Evolutionary conservation across 2,797 vertebrate species (phyloP).

Genomic region (Anguilla marmorata): DNA sequence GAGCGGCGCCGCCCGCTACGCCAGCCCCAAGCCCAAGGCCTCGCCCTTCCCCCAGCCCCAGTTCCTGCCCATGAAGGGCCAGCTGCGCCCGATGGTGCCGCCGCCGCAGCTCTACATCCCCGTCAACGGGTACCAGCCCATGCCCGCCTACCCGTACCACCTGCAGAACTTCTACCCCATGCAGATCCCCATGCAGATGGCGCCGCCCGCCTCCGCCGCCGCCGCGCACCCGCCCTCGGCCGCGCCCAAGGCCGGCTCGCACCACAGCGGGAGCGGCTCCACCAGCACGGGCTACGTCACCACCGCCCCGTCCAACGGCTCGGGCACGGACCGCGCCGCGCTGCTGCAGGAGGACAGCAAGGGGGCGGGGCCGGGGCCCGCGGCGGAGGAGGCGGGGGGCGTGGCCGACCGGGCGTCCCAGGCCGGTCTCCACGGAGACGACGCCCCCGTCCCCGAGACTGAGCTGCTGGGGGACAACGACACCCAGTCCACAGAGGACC

Average conservation of each 20-base stretch:
- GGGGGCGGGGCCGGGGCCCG: constrained; percentile 62
- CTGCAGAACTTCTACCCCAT: constrained; percentile 95
- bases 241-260: constrained; percentile 85
- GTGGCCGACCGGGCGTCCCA: constrained; percentile 71
- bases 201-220: constrained; percentile 36
- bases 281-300: constrained; percentile 96
- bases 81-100: constrained; percentile 85
- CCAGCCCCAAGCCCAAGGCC: constrained; percentile 86
- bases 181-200: constrained; percentile 91
- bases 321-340: constrained; percentile 79
- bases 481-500: constrained; percentile 74
- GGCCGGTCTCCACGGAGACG: constrained; percentile 74
- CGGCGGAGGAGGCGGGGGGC: constrained; percentile 59
- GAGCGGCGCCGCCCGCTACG: constrained; percentile 84
- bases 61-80: constrained; percentile 90
- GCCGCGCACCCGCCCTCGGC: constrained; percentile 75
- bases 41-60: constrained; percentile 87
- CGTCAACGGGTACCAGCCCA: constrained; percentile 93
- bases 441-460: constrained; percentile 84
- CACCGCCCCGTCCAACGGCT: constrained; percentile 86
- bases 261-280: constrained; percentile 93
- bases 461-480: constrained; percentile 89
- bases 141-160: constrained; percentile 90
- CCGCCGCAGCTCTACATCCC: constrained; percentile 91
- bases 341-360: constrained; percentile 74